Evolutionary conservation across 2,888 invertebrate species (phyloP), one percentile per base, ranked within the genome.

Genomic region (Drosophila koepferae): DNA sequence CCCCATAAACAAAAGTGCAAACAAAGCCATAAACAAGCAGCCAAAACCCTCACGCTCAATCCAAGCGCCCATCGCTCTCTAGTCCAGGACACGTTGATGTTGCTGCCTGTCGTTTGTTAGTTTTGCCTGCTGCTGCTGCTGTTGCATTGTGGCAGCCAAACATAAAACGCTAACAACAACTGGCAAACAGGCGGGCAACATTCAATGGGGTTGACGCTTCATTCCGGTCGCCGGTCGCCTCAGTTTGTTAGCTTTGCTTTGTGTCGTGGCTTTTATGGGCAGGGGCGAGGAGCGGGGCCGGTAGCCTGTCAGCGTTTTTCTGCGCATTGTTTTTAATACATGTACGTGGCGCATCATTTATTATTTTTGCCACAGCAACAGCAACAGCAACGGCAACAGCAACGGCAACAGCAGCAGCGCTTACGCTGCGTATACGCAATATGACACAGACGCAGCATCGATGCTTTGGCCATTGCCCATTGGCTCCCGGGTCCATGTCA

Each of bases 1-100:
- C 87, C 87, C 89, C 82, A 89, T 89, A 89, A 89, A 89, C 82
- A 89, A 86, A 87, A 86, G 86, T 86, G 89, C 89, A 86, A 86
- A 86, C 86, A 86, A 89, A 82, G 89, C 81, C 82, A 84, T 89
- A 86, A 86, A 84, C 89, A 86, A 84, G 86, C 73, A 72, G 31
- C 3, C 43, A 9, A 7, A n/a, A 36, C 28, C n/a, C 20, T 65
- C 75, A 63, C 76, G 56, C 65, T 58, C 72, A 64, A 66, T 58
- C 43, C 43, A 9, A 14, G 3, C 34, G 0, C 14, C 36, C 23
- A 38, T 38, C 40, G 20, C 1, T 1, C 40, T 16, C 40, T 23
- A 54, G 54, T 18, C 51, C 55, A 41, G 55, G 41, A 31, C 55
- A 41, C 38, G 38, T 16, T 38, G 53, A 36, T 23, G 53, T 38